Evolutionary conservation across 1,140 invertebrate genomes (phyloP).

Genomic region (Bemisia tabaci): DNA sequence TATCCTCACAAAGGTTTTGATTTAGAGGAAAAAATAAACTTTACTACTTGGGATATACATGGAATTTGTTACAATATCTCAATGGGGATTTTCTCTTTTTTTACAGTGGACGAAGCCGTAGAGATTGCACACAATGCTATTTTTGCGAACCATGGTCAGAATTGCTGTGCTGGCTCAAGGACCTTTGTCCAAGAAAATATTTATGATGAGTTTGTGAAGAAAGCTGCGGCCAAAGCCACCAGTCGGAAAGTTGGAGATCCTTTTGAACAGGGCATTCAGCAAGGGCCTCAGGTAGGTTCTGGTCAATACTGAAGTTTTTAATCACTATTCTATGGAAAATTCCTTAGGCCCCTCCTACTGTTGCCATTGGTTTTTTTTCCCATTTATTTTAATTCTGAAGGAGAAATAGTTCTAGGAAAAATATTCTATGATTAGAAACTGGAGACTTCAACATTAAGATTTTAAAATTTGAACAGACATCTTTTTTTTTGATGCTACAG

Average conservation of each 20-base stretch:
- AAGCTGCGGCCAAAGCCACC: conserved; percentile 49
- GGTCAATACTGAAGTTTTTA: too few relatives aligned
- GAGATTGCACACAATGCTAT: conserved; percentile 58
- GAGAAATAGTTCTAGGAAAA: too few relatives aligned
- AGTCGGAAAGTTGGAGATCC: conserved; percentile 67
- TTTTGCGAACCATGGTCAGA: conserved; percentile 81
- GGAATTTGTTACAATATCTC: too few relatives aligned
- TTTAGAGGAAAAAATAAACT: too few relatives aligned
- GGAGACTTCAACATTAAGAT: too few relatives aligned
- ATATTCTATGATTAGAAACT: too few relatives aligned
- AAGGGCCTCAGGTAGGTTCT: conserved; percentile 80
- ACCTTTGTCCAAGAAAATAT: conserved; percentile 77
- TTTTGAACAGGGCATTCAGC: conserved; percentile 45
- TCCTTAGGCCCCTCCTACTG: not conserved
- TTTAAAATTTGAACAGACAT: too few relatives aligned
- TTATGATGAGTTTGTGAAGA: conserved; percentile 76
- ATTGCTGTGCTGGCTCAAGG: conserved; percentile 80
- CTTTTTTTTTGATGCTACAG: too few relatives aligned
- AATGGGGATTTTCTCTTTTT: too few relatives aligned
- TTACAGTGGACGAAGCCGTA: conserved; percentile 63
- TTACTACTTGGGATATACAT: too few relatives aligned
- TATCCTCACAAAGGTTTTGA: too few relatives aligned
- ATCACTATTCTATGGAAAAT: too few relatives aligned
- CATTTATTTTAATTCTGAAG: not conserved
- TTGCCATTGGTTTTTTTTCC: not conserved